Evolutionary conservation across 2,113 vertebrate species (phyloP), one percentile per base, ranked within the genome.

Genomic region (Dissostichus mawsoni): DNA sequence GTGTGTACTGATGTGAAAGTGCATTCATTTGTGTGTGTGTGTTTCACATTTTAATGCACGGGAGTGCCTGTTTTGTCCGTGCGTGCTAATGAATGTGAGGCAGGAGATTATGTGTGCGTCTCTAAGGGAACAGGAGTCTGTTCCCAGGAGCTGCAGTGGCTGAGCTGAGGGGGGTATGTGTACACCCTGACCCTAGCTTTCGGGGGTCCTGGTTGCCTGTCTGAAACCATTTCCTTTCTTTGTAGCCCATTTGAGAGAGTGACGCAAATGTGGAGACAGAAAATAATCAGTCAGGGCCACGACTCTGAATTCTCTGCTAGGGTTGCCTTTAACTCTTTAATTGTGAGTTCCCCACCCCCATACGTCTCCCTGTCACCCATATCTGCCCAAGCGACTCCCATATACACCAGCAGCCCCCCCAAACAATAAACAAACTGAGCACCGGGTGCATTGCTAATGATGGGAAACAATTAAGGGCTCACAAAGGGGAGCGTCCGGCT

Each of bases 391-490:
- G 72, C 69, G 36, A 41, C 74, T 77, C 78, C 75, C 50, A 8
- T 65, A 58, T 59, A 45, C 80, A 76, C 59, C 67, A 80, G 48
- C 51, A 69, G 1, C 23, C 80, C 52, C 52, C 68, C 64, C 50
- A 74, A 91, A 88, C 83, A 89, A 87, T 78, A 93, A 91, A 88
- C 90, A 91, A 87, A 87, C 76, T 56, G 79, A 90, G 81, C 41
- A 66, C 48, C 14, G 48, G 56, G 70, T 78, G 87, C 86, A 89
- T 84, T 88, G 75, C 90, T 90, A 90, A 93, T 92, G 87, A 89
- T 87, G 80, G 85, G 92, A 94, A 92, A 93, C 90, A 93, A 93
- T 94, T 89, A 92, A 41, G 70, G 17, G 18, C 65, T 66, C 59
- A 84, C 89, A 89, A 92, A 90, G 69, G 80, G 78, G 69, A 82